Percentiles rank a stretch among this genome's conserved stretches.
Conservation (phyloP, 2,113 vertebrate species). For the Agelaius tricolor region DNA sequence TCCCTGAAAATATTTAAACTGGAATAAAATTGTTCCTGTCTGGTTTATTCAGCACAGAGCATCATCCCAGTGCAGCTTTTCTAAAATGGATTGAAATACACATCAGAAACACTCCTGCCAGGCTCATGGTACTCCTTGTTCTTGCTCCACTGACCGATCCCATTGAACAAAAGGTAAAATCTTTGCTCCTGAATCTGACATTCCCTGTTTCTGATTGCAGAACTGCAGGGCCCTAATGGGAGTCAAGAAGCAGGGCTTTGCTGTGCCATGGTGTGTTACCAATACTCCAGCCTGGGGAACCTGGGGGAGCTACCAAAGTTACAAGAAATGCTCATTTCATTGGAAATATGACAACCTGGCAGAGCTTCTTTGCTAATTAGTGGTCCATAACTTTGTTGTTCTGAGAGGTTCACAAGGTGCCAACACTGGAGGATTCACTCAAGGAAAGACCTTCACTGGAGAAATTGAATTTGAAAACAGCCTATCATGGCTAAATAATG, state of each 20-base stretch:
- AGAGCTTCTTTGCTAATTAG: constrained; percentile 8
- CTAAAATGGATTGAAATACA: not conserved
- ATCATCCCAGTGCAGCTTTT: not conserved
- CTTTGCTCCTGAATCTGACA: not conserved
- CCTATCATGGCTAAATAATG: not conserved
- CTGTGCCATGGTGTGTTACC: not conserved
- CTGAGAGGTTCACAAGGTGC: not conserved
- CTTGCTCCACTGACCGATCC: not conserved
- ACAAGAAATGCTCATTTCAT: not conserved
- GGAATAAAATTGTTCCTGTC: not conserved
- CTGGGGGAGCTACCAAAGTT: not conserved
- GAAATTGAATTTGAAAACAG: not conserved
- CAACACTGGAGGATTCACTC: not conserved
- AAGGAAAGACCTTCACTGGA: not conserved
- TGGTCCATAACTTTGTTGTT: not conserved
- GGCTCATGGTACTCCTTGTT: not conserved
- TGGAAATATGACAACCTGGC: not conserved
- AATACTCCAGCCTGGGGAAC: not conserved
- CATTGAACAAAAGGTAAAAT: not conserved
- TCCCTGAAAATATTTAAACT: not conserved
- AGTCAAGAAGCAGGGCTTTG: not conserved
- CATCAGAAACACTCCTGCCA: not conserved
- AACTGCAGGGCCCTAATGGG: not conserved
- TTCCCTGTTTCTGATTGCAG: not conserved
- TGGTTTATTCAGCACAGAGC: not conserved